phyloP scores from a whole-genome alignment of 2,113 vertebrate genomes.

The Pithys albifrons region DNA sequence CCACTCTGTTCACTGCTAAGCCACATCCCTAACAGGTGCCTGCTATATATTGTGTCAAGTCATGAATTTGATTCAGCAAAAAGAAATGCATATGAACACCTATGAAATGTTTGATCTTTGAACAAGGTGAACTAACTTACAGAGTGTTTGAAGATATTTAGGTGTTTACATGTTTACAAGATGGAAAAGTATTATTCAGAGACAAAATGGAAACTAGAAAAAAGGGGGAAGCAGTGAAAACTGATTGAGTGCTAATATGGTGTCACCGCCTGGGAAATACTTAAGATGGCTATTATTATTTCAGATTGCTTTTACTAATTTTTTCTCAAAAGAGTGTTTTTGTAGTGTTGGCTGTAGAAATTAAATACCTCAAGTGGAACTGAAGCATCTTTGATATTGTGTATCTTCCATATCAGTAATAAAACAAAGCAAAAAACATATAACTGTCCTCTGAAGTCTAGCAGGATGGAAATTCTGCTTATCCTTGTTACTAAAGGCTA shows the following conservation, averaged over 20 bases:
- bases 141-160: background rate
- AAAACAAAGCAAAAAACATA: background rate
- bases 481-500: conserved; percentile 17
- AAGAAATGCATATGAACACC: background rate
- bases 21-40: background rate
- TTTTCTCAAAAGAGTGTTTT: background rate
- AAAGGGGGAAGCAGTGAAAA: background rate
- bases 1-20: background rate
- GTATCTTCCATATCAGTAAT: background rate
- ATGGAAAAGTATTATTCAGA: background rate
- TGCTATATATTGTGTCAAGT: background rate
- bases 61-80: background rate
- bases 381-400: background rate
- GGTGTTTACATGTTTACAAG: background rate
- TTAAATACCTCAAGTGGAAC: background rate
- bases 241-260: background rate
- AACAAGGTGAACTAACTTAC: background rate
- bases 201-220: background rate
- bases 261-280: background rate
- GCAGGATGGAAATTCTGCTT: conserved; percentile 2
- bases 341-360: background rate
- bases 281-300: background rate
- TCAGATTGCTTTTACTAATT: background rate
- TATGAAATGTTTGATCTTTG: background rate
- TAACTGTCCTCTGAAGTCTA: background rate